phyloP scores from a whole-genome alignment of 2,888 invertebrate species.

The Sarcophaga subvicina region DNA sequence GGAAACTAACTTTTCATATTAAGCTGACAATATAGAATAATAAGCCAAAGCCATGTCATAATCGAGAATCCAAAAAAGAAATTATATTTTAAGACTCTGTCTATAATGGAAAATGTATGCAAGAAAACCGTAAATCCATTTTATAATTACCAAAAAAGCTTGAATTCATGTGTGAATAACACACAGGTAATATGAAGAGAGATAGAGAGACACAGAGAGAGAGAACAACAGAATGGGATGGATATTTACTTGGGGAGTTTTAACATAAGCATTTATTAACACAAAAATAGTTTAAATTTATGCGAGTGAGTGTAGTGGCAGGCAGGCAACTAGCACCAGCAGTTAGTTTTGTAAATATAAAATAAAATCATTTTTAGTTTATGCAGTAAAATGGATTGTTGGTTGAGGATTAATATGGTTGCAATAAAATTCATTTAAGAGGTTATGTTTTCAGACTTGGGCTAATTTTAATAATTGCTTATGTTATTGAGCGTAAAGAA shows the following conservation, averaged over 20 bases:
- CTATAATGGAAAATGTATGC: background rate
- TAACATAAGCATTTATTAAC: constrained; percentile 51
- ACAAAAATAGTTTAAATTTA: no score
- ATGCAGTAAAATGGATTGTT: background rate
- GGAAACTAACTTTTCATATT: no score
- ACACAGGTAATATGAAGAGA: background rate
- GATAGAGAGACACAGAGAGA: no score
- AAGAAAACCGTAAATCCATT: constrained; percentile 46
- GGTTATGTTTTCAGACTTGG: constrained; percentile 47
- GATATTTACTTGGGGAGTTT: constrained; percentile 31
- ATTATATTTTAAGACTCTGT: constrained; percentile 22
- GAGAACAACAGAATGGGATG: background rate
- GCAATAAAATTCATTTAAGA: constrained; percentile 39
- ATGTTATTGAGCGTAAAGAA: constrained; percentile 65
- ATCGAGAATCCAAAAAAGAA: background rate
- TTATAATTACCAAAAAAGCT: constrained; percentile 64
- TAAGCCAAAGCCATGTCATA: no score
- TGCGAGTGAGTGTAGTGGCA: no score
- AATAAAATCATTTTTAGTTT: no score
- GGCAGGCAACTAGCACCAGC: background rate
- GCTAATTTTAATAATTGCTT: constrained; percentile 68
- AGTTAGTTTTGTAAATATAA: no score
- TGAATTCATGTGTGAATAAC: constrained; percentile 28
- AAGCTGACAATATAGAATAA: no score
- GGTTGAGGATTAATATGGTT: background rate